Evolutionary conservation across 23 tunicate genomes (phyloP).

Genomic region (Trididemnum nubilum): DNA sequence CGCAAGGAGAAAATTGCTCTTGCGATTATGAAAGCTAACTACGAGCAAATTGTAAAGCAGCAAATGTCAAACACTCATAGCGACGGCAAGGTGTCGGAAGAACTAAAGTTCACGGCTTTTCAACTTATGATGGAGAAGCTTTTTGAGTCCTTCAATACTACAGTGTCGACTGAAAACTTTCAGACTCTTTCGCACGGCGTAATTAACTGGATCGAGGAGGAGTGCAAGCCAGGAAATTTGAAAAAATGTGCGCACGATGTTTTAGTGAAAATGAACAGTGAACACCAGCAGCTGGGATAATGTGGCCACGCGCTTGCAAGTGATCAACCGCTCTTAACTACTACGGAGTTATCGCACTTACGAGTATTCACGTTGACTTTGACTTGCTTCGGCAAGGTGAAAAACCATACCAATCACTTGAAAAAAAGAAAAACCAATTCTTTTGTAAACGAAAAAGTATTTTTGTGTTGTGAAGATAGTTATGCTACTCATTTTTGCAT

Average conservation of each 20-base stretch:
- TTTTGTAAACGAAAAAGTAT: too few species aligned
- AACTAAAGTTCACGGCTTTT: constrained; percentile 67
- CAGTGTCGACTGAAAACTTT: constrained; percentile 60
- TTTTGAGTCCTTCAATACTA: constrained; percentile 64
- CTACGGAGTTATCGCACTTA: too few species aligned
- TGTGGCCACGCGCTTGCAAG: too few species aligned
- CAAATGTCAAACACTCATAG: constrained; percentile 36
- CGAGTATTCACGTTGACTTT: too few species aligned
- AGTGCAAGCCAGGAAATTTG: constrained; percentile 75
- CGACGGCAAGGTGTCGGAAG: constrained; percentile 57
- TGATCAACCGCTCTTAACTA: too few species aligned
- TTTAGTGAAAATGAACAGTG: constrained; percentile 35
- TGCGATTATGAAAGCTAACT: constrained; percentile 68
- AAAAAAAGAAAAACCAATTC: too few species aligned
- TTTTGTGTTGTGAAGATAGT: too few species aligned
- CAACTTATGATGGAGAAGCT: constrained; percentile 76
- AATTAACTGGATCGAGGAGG: constrained; percentile 89
- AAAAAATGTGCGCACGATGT: constrained; percentile 39
- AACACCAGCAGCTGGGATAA: neutral
- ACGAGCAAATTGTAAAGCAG: constrained; percentile 76
- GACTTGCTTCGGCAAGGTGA: too few species aligned
- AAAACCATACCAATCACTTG: too few species aligned
- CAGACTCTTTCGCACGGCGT: constrained; percentile 74
- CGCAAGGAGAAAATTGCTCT: constrained; percentile 70
- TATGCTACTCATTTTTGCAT: too few species aligned